Base-by-base conservation (phyloP, 1,140 invertebrate species). In the Drosophila pectinifera region DNA sequence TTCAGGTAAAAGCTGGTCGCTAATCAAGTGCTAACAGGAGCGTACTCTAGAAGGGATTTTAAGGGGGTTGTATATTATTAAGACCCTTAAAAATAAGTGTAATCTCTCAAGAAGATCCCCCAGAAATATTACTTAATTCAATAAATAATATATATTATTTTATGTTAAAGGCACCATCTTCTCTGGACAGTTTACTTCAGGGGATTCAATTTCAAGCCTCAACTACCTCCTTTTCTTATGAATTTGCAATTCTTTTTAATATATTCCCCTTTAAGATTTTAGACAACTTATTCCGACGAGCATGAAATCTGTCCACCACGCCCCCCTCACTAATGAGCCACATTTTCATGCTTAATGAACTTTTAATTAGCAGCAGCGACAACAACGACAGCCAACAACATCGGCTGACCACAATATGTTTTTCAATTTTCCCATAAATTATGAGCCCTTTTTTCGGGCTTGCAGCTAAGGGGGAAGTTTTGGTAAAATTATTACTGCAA, bases 291-390 rank as follows among this genome's bases (percentile, higher is more conserved):
- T 26, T 55, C 16, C 16, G 22, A 16, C 7, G 10, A 54, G 55
- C 63, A 68, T 43, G 39, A 68, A 75, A 61, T 58, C 49, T 20
- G 14, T 24, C 16, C 20, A 8, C n/a, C 24, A 53, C 41, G 13
- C 43, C 13, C 20, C 45, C 4, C 10, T n/a, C 18, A 41, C 75
- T 88, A 88, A 86, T 85, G 81, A 76, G 62, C 70, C 55, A 68
- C 62, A 67, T 79, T 89, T 73, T 84, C 80, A 78, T 64, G 84
- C 73, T 69, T 88, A 83, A 88, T 88, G 84, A 89, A 88, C 84
- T 80, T 88, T 88, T 89, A 89, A 84, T 89, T 89, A 83, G 86
- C 83, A 79, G 79, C 68, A 63, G 74, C 46, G 77, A 64, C 57
- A 83, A 83, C 64, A 64, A 45, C 57, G 80, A 83, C 64, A 64